Evolutionary conservation across 1,140 invertebrate genomes (phyloP), one percentile per base, ranked within the genome.

Genomic region (Mamestra configurata): DNA sequence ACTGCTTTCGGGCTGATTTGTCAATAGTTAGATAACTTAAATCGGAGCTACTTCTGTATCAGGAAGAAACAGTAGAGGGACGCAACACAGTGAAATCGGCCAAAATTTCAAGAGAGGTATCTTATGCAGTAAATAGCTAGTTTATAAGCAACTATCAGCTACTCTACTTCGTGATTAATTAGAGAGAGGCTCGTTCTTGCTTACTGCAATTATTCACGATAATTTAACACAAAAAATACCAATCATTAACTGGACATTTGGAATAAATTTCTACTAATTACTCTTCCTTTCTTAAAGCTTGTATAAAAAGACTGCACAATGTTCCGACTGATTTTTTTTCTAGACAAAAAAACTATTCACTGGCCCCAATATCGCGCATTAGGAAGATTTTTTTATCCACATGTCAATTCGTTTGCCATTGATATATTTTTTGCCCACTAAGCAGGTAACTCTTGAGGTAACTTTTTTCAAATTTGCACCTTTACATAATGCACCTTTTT

Each of bases 401-500:
- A 90, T 91, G 90, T 92, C 88, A 89, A 89, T 90, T 87, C 79
- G 82, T 82, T 24, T 5, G 59, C 84, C 84, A 89, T 89, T 89
- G 84, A 89, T 86, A 80, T 35, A 68, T 84, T 89, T 85, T 88
- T 53, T 77, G 40, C 7, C 40, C 22, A 46, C 66, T 35, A 40
- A 75, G 79, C 82, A 90, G 85, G 84, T 82, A 88, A 82, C 79
- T 79, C 46, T 68, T 68, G 49, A 79, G 66, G 66, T 70, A 72
- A 75, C 76, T 66, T 80, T 88, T 90, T 90, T 87, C 80, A 79
- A 90, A 90, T 93, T 93, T 87, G 88, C 90, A 92, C 89, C 87
- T 82, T 80, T 76, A 80, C 88, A 79, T 82, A 80, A 88, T 88
- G 80, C 75, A 79, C 57, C 68, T 89, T 92, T 91, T 76, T 92